Evolutionary conservation across 2,797 vertebrate species (phyloP).

Genomic region (Syndactyla subalaris): DNA sequence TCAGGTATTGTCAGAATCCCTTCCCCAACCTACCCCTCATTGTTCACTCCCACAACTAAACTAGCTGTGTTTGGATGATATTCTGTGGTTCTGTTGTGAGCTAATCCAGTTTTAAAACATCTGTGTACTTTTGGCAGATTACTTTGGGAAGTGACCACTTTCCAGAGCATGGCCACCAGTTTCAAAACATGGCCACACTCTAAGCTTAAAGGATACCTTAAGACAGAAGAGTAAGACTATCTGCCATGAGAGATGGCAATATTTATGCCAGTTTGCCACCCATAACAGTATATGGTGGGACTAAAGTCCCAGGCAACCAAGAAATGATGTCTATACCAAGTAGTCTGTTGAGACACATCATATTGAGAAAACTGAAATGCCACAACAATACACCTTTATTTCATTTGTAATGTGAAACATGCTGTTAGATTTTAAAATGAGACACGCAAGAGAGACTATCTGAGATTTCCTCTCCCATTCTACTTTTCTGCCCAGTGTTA

Average conservation of each 20-base stretch:
- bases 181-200: rapidly evolving
- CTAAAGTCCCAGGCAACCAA: neutral
- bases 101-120: neutral
- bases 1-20: neutral
- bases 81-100: neutral
- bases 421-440: neutral
- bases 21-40: rapidly evolving
- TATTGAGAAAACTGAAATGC: neutral
- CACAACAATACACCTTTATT: neutral
- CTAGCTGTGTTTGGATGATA: neutral
- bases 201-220: neutral
- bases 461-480: neutral
- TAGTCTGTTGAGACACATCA: neutral
- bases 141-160: neutral
- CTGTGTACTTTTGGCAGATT: neutral
- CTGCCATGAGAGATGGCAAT: neutral
- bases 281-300: neutral
- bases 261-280: neutral
- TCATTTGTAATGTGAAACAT: neutral
- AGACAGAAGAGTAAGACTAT: neutral
- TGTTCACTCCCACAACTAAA: neutral
- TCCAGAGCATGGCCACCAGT: neutral
- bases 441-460: neutral
- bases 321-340: neutral
- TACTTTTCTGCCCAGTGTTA: neutral